Evolutionary conservation across 2,113 vertebrate species (phyloP), one percentile per base, ranked within the genome.

Genomic region (Rhinichthys klamathensis): DNA sequence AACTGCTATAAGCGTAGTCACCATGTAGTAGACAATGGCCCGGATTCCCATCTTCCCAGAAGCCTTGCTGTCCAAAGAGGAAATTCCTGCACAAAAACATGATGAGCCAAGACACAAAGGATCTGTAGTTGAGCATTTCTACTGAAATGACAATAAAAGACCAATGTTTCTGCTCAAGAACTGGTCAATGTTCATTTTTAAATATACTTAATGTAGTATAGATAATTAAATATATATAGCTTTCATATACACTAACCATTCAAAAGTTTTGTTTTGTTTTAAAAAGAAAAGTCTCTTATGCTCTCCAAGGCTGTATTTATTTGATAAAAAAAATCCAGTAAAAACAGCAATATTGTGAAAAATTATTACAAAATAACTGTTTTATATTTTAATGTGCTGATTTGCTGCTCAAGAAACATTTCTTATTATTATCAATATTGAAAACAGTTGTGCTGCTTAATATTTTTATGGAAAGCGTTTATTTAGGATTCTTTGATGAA

Each of bases 1-100:
- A 84, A 99, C 98, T 0, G 98, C 98, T 2, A 97, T 96, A 91
- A 99, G 90, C 0, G 98, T 99, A 77, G 98, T 99, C 89, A 97
- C 94, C 95, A 96, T 97, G 93, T 99, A 99, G 91, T 98, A 99
- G 77, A 96, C 89, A 0, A 98, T 95, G 3, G 98, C 98, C 0
- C 96, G 92, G 86, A 96, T 61, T 2, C 98, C 98, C 97, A 99
- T 99, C 91, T 97, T 95, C 70, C 98, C 96, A 0, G 98, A 98
- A 0, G 97, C 96, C 91, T 96, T 97, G 91, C 96, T 97, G 89
- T 99, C 98, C 93, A 99, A 91, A 1, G 97, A 97, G 0, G 98
- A 97, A 94, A 99, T 97, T 80, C 98, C 97, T 99, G 12, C 67
- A 90, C 18, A 35, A 25, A 44, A 8, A 27, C 18, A 78, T 18